Conservation (phyloP, 2,797 vertebrate species). For the Crenichthys baileyi region DNA sequence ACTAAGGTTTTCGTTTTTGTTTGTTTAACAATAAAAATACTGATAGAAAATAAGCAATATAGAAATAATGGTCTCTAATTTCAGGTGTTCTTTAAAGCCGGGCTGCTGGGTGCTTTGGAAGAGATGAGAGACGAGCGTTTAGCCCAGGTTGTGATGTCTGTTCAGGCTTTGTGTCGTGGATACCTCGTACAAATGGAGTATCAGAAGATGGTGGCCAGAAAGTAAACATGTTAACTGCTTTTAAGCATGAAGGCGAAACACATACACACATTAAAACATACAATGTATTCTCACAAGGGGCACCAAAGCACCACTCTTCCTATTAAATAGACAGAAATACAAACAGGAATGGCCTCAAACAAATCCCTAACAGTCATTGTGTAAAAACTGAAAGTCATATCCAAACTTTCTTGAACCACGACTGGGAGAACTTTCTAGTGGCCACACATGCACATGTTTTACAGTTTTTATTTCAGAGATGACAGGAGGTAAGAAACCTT, state of each 20-base stretch:
- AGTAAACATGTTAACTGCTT: constrained; percentile 30
- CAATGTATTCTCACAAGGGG: no score
- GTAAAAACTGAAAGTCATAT: neutral
- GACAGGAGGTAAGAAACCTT: neutral
- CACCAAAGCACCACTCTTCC: no score
- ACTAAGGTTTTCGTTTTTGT: constrained; percentile 80
- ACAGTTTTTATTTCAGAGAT: neutral
- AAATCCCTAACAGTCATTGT: neutral
- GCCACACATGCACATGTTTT: neutral
- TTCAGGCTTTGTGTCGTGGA: constrained; percentile 81
- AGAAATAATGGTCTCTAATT: neutral
- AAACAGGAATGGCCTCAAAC: no score
- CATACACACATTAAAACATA: neutral
- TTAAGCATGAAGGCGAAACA: neutral
- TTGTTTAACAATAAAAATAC: neutral
- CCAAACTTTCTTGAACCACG: neutral
- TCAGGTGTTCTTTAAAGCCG: constrained; percentile 80
- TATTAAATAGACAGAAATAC: no score
- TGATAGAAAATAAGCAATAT: neutral
- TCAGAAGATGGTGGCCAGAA: constrained; percentile 70
- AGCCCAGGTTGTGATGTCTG: constrained; percentile 77
- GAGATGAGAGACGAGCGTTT: constrained; percentile 86
- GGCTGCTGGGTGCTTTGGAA: constrained; percentile 83
- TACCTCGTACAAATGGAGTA: constrained; percentile 70
- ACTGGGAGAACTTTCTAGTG: neutral